phyloP scores from a whole-genome alignment of 2,113 vertebrate genomes.

The Brachionichthys hirsutus region DNA sequence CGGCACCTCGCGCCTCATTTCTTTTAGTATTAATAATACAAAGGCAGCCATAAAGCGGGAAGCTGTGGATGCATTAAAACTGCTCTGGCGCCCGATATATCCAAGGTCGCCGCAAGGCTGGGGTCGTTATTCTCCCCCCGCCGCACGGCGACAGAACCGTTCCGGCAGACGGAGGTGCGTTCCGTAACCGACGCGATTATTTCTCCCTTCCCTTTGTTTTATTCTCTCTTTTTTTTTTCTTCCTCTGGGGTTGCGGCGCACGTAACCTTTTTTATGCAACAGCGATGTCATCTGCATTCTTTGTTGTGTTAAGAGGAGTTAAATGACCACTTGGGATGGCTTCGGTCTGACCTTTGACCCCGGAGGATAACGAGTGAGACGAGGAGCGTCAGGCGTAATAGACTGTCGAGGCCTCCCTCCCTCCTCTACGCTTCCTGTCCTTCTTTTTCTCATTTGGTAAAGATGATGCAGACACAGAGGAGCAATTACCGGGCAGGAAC shows the following conservation, averaged over 20 bases:
- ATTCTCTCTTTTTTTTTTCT: slow-evolving; percentile 57
- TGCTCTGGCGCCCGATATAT: slow-evolving; percentile 39
- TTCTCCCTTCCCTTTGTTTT: slow-evolving; percentile 30
- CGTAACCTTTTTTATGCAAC: slow-evolving; percentile 77
- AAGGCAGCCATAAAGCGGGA: slow-evolving; percentile 54
- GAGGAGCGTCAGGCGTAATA: slow-evolving; percentile 72
- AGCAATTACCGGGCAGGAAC: slow-evolving; percentile 66
- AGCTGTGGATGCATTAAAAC: slow-evolving; percentile 65
- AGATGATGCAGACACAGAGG: slow-evolving; percentile 65
- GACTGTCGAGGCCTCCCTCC: slow-evolving; percentile 65
- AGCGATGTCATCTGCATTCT: slow-evolving; percentile 73
- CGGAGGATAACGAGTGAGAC: slow-evolving; percentile 76
- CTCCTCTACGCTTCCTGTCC: slow-evolving; percentile 14
- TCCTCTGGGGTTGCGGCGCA: slow-evolving; percentile 35
- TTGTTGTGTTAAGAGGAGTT: slow-evolving; percentile 77
- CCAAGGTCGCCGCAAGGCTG: slow-evolving; percentile 68
- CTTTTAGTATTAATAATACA: slow-evolving; percentile 73
- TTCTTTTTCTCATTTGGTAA: slow-evolving; percentile 42
- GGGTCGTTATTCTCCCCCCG: slow-evolving; percentile 54
- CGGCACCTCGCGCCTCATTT: slow-evolving; percentile 62
- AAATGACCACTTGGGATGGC: slow-evolving; percentile 77
- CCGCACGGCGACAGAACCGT: slow-evolving; percentile 16
- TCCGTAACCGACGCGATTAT: slow-evolving; percentile 20
- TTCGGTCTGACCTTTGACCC: slow-evolving; percentile 73
- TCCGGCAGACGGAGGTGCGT: slow-evolving; percentile 12